Percentiles rank a stretch among this genome's conserved stretches.
phyloP scores from a whole-genome alignment of 1,140 invertebrate species.

The Drosophila miranda region DNA sequence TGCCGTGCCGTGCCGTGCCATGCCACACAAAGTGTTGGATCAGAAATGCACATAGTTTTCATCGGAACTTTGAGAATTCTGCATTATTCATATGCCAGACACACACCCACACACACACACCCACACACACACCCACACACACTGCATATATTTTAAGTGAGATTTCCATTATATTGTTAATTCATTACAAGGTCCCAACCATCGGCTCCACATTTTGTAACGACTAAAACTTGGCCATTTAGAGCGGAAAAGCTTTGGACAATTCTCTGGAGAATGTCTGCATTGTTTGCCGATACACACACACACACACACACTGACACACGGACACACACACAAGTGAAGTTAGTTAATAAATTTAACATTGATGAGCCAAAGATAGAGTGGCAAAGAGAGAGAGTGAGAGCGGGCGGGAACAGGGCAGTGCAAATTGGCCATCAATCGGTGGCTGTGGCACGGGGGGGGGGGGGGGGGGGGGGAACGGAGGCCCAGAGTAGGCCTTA shows the following conservation, averaged over 20 bases:
- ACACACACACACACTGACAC: constrained; percentile 15
- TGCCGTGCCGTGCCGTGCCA: neutral
- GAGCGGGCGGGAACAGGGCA: neutral
- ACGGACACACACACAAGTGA: constrained; percentile 11
- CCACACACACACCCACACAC: neutral
- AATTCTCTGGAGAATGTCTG: constrained; percentile 35
- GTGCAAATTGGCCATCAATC: constrained; percentile 64
- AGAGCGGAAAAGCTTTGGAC: constrained; percentile 44
- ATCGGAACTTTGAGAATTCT: constrained; percentile 1
- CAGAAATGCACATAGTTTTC: neutral
- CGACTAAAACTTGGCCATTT: constrained; percentile 40
- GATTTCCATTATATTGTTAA: constrained; percentile 53
- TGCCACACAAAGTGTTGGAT: too few species aligned
- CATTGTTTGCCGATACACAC: constrained; percentile 29
- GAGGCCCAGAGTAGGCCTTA: constrained; percentile 15
- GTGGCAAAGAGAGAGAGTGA: neutral
- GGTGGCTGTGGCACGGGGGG: constrained; percentile 1
- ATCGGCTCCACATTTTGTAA: constrained; percentile 2
- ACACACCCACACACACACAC: constrained; percentile 1
- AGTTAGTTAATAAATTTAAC: constrained; percentile 62
- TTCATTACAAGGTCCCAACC: constrained; percentile 10
- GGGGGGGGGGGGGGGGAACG: neutral
- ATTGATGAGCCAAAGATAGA: constrained; percentile 22
- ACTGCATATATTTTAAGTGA: constrained; percentile 32
- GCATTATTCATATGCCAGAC: constrained; percentile 28